These are phyloP conservation scores for Tetragonisca angustula DNA, from an alignment of 2,888 invertebrate genomes.

Conservation along the genomic window DNA sequence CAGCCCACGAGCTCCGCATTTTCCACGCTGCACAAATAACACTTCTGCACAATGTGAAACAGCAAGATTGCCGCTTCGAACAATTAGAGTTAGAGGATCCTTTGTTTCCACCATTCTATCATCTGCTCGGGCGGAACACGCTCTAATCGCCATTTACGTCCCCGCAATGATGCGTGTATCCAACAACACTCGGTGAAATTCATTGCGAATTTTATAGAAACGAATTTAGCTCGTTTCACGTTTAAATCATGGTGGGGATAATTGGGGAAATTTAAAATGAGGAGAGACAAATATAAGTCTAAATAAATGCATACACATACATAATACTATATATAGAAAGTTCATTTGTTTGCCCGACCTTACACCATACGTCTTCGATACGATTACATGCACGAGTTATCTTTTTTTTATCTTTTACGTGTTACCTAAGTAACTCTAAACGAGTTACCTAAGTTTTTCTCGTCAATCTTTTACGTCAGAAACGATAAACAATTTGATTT, in stretches of 20 bases:
- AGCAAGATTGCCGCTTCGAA: not conserved
- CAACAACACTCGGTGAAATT: not conserved
- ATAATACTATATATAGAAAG: not conserved
- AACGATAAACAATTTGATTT: not conserved
- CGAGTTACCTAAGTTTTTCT: too few species aligned
- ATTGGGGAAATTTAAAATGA: not conserved
- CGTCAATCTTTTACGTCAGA: not conserved
- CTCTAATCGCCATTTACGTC: not conserved
- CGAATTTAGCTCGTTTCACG: not conserved
- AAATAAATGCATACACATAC: not conserved
- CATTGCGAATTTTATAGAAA: not conserved
- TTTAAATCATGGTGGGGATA: not conserved
- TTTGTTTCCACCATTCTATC: not conserved
- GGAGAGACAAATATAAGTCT: not conserved
- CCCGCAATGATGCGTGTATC: not conserved
- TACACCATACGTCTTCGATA: too few species aligned
- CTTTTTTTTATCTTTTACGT: too few species aligned
- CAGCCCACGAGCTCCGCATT: not conserved
- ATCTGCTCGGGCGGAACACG: not conserved
- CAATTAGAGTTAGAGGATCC: slow-evolving; percentile 10
- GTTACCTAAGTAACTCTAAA: too few species aligned
- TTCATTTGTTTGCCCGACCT: too few species aligned
- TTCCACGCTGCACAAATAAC: not conserved
- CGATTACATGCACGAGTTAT: not conserved
- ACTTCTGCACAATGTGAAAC: not conserved